A percentile compares a stretch with the other conserved stretches of the same genome.
Evolutionary conservation across 2,797 vertebrate genomes (phyloP).

Genomic region (Rhinogobio ventralis): DNA sequence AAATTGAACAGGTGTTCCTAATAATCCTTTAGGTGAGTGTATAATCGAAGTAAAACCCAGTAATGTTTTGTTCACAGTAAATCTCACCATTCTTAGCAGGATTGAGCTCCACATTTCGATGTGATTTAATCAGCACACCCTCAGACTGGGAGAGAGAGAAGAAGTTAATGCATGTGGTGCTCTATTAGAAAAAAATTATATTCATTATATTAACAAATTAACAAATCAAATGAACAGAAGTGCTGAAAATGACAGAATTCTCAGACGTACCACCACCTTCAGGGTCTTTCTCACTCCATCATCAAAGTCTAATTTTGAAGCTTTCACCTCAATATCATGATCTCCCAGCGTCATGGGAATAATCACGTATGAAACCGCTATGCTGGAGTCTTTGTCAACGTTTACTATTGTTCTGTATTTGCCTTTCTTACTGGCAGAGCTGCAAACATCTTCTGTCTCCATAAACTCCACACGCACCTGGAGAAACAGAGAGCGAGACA

Average conservation of each 20-base stretch:
- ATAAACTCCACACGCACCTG: slow-evolving; percentile 78
- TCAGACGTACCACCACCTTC: slow-evolving; percentile 80
- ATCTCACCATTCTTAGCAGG: slow-evolving; percentile 39
- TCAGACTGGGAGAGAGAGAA: slow-evolving; percentile 49
- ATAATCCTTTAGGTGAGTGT: too few species aligned
- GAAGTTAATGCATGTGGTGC: not conserved
- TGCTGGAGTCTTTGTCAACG: slow-evolving; percentile 61
- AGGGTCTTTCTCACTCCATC: slow-evolving; percentile 81
- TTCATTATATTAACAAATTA: not conserved
- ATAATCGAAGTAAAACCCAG: not conserved
- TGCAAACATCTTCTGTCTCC: slow-evolving; percentile 77
- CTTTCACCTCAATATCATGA: slow-evolving; percentile 78
- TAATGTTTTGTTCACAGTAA: not conserved
- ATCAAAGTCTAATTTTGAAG: slow-evolving; percentile 14
- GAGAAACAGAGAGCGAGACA: not conserved
- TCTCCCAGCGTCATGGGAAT: slow-evolving; percentile 74
- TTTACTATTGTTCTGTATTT: slow-evolving; percentile 62
- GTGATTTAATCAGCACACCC: slow-evolving; percentile 29
- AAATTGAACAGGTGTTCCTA: too few species aligned
- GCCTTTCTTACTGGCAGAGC: slow-evolving; percentile 72
- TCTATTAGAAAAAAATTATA: not conserved
- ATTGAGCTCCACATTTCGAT: slow-evolving; percentile 35
- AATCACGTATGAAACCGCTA: slow-evolving; percentile 72
- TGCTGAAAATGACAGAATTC: not conserved
- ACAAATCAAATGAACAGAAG: too few species aligned